These are phyloP conservation scores for Glaucomys volans DNA, from an alignment of 2,113 vertebrate genomes.

Conservation along the genomic window DNA sequence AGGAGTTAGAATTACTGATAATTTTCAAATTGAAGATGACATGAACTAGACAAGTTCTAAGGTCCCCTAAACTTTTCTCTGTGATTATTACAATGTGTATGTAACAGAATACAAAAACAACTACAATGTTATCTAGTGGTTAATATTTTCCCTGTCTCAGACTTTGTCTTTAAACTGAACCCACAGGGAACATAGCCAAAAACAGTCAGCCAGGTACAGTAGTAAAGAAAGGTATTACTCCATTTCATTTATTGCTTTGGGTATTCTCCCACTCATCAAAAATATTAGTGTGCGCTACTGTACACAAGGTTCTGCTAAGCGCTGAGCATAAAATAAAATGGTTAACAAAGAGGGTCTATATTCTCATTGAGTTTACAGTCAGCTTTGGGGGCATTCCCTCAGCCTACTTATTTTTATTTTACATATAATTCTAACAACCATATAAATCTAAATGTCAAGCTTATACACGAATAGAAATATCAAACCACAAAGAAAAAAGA, in stretches of 20 bases:
- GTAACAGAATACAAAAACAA: not conserved
- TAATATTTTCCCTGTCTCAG: not conserved
- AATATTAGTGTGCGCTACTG: not conserved
- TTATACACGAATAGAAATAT: not conserved
- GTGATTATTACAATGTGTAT: not conserved
- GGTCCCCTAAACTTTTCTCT: not conserved
- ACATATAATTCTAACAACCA: not conserved
- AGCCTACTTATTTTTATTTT: slow-evolving; percentile 17
- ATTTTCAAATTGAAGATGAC: slow-evolving; percentile 43
- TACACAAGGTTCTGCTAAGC: not conserved
- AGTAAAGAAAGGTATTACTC: not conserved
- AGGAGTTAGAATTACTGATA: slow-evolving; percentile 36
- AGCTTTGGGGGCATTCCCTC: not conserved
- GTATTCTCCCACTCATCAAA: not conserved
- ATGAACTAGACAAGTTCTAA: not conserved
- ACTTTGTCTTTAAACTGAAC: not conserved
- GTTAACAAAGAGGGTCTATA: not conserved
- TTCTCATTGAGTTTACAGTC: not conserved
- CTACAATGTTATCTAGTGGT: not conserved
- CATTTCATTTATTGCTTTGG: not conserved
- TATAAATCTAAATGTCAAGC: not conserved
- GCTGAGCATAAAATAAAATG: not conserved
- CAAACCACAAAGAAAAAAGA: not conserved
- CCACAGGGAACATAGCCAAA: not conserved
- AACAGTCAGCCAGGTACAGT: not conserved